Evolutionary conservation across 92 coral and sea anemone genomes (phyloP).

Genomic region (Blastomussa wellsi): DNA sequence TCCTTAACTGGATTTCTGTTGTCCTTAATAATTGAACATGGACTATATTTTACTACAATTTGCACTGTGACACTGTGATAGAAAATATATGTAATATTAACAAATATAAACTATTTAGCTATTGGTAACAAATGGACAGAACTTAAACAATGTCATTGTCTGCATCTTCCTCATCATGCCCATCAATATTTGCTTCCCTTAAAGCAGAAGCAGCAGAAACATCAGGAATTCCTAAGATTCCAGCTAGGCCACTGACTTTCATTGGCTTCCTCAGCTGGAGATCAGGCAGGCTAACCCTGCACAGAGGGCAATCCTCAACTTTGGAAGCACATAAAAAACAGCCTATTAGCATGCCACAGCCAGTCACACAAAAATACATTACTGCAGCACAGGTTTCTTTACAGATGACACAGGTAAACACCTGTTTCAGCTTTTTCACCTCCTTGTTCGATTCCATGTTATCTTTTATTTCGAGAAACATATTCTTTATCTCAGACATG

Average conservation of each 20-base stretch:
- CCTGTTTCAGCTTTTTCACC: slow-evolving; percentile 2
- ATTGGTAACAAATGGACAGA: no score
- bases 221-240: background rate
- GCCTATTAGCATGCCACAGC: slow-evolving; percentile 49
- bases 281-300: slow-evolving; percentile 26
- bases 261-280: slow-evolving; percentile 14
- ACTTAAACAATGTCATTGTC: background rate
- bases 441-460: slow-evolving; percentile 11
- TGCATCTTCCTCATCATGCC: background rate
- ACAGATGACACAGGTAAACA: slow-evolving; percentile 32
- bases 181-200: slow-evolving; percentile 21
- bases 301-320: slow-evolving; percentile 29
- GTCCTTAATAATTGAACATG: no score
- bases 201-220: slow-evolving; percentile 14
- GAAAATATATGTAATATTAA: no score
- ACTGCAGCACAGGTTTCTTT: slow-evolving; percentile 28
- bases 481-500: slow-evolving; percentile 13
- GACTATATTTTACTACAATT: no score
- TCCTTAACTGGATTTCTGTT: no score
- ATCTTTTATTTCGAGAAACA: slow-evolving; percentile 26
- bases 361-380: slow-evolving; percentile 44
- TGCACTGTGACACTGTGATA: no score
- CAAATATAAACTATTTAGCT: no score
- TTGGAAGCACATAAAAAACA: slow-evolving; percentile 39
- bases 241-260: slow-evolving; percentile 28